Conservation (phyloP, 2,888 invertebrate species). For the Netelia inedita region DNA sequence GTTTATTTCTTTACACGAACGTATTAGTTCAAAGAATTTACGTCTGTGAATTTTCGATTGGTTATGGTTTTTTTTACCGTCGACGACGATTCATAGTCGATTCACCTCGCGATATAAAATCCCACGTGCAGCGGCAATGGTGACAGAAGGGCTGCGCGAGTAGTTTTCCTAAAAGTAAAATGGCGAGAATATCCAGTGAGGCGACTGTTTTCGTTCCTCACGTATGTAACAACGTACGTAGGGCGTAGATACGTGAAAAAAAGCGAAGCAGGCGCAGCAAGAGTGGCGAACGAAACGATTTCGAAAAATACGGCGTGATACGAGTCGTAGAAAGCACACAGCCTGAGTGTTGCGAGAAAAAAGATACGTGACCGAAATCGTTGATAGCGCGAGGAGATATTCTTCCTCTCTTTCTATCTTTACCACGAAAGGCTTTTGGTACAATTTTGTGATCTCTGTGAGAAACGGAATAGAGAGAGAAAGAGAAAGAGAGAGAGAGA, state of each 20-base stretch:
- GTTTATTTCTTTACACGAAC: too few species aligned
- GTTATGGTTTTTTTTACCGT: not conserved
- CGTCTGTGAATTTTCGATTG: not conserved
- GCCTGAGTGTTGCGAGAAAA: constrained; percentile 47
- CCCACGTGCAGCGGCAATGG: not conserved
- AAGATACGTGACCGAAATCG: constrained; percentile 66
- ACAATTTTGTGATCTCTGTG: constrained; percentile 54
- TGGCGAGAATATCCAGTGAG: constrained; percentile 27
- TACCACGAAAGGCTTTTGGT: constrained; percentile 37
- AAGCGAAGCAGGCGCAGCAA: constrained; percentile 14
- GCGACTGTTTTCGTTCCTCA: constrained; percentile 10
- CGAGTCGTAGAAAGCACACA: constrained; percentile 45
- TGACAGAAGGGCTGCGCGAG: constrained; percentile 9
- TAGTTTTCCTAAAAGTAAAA: constrained; percentile 44
- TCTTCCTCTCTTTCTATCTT: not conserved
- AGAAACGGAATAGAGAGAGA: not conserved
- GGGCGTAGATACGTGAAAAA: constrained; percentile 14
- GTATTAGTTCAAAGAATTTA: too few species aligned
- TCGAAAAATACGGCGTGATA: constrained; percentile 48
- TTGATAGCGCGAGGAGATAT: constrained; percentile 50
- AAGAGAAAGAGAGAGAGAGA: constrained; percentile 12
- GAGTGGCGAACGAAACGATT: constrained; percentile 57
- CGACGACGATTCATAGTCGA: not conserved
- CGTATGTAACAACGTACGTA: not conserved
- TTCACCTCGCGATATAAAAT: constrained; percentile 1